phyloP scores from a whole-genome alignment of 2,113 vertebrate genomes.

The Pachyramphus minor region DNA sequence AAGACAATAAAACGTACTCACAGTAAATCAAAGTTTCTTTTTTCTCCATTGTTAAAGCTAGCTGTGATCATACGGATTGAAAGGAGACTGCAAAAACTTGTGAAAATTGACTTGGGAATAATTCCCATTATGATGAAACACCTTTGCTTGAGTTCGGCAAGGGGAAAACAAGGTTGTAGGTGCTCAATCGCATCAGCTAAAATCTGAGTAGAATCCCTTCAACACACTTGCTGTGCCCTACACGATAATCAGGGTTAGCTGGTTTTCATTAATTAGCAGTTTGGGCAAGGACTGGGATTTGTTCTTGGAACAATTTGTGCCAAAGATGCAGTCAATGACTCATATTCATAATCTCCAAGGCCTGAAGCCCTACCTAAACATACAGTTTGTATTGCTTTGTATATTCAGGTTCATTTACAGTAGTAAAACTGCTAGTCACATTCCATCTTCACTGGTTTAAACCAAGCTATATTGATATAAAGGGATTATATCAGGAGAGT shows the following conservation, averaged over 20 bases:
- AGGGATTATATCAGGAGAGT: background rate
- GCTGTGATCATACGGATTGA: constrained; percentile 6
- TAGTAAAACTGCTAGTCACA: background rate
- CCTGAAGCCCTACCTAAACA: background rate
- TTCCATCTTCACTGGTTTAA: background rate
- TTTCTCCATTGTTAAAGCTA: background rate
- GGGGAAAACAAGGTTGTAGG: constrained; percentile 51
- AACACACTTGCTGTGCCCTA: background rate
- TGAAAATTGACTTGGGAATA: constrained; percentile 55
- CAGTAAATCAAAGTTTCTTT: background rate
- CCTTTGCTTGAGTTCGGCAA: constrained; percentile 28
- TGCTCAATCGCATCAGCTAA: background rate
- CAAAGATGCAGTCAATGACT: background rate
- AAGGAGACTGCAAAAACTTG: constrained; percentile 1
- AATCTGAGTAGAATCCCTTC: background rate
- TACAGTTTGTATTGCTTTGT: background rate
- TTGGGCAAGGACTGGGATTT: background rate
- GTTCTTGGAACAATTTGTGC: background rate
- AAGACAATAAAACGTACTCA: background rate
- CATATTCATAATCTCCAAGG: background rate
- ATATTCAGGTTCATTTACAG: background rate
- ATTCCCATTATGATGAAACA: constrained; percentile 48
- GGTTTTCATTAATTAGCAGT: constrained; percentile 27
- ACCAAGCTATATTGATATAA: background rate
- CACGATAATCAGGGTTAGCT: constrained; percentile 20